A percentile compares a stretch with the other conserved stretches of the same genome.
Conservation (phyloP, 1,140 invertebrate genomes). For the Lepidostoma basale region DNA sequence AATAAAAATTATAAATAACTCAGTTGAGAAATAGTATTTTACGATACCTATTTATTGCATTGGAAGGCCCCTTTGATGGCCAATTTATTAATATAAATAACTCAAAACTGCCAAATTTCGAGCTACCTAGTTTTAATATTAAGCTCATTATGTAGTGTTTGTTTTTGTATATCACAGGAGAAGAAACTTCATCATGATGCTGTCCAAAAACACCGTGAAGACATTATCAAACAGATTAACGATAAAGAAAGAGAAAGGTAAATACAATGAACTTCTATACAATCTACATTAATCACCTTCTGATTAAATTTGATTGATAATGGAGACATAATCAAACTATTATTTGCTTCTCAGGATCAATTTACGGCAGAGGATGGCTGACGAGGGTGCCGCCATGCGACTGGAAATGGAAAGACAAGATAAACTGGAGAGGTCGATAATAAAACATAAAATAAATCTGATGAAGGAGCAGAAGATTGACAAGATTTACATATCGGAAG, state of each 20-base stretch:
- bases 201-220: slow-evolving; percentile 56
- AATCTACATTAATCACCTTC: not conserved
- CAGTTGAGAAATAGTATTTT: no score
- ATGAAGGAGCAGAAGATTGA: slow-evolving; percentile 56
- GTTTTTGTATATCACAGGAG: slow-evolving; percentile 47
- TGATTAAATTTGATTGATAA: not conserved
- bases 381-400: slow-evolving; percentile 67
- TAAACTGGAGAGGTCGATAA: slow-evolving; percentile 55
- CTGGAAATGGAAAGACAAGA: slow-evolving; percentile 62
- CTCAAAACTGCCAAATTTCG: no score
- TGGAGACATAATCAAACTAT: not conserved
- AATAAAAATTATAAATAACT: no score
- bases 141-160: not conserved
- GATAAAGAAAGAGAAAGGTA: slow-evolving; percentile 68
- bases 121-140: not conserved
- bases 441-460: slow-evolving; percentile 54
- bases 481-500: slow-evolving; percentile 58
- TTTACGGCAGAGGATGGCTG: slow-evolving; percentile 64
- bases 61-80: no score
- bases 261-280: not conserved
- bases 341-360: slow-evolving; percentile 54
- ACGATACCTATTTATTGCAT: no score
- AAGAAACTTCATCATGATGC: slow-evolving; percentile 56
- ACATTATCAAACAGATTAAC: slow-evolving; percentile 68
- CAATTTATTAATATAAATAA: no score